Percentiles rank a stretch among this genome's conserved stretches.
phyloP scores from a whole-genome alignment of 2,797 vertebrate species.

The Sphaeramia orbicularis region DNA sequence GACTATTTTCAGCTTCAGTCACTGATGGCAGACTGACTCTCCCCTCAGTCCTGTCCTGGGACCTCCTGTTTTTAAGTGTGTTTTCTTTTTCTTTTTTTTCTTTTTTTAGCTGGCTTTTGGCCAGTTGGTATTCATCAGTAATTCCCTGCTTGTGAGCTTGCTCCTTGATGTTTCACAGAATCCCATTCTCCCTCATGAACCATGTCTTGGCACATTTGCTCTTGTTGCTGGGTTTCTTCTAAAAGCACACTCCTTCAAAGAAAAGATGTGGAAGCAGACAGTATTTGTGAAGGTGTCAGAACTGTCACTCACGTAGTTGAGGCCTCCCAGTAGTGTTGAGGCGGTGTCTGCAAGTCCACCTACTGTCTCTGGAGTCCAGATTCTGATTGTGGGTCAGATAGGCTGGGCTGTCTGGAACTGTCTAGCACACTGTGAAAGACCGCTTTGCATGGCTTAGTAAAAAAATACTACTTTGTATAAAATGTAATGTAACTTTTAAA shows the following conservation, averaged over 20 bases:
- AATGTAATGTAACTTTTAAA: no score
- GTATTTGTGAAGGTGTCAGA: constrained; percentile 55
- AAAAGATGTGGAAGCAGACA: constrained; percentile 36
- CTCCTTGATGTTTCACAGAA: constrained; percentile 56
- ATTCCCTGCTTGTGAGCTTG: constrained; percentile 43
- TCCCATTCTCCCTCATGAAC: constrained; percentile 36
- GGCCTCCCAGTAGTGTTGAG: constrained; percentile 29
- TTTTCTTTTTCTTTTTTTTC: no score
- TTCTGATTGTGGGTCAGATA: constrained; percentile 39
- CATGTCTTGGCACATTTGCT: constrained; percentile 35
- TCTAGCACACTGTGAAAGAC: constrained; percentile 42
- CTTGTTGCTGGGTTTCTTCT: constrained; percentile 33
- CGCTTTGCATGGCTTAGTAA: constrained; percentile 22
- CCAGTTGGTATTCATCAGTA: constrained; percentile 58
- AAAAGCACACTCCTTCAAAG: constrained; percentile 29
- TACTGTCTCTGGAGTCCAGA: constrained; percentile 37
- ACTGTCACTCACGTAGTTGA: constrained; percentile 53
- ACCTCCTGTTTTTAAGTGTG: constrained; percentile 43
- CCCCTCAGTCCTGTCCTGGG: constrained; percentile 42
- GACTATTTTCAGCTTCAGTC: constrained; percentile 59
- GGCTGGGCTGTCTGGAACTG: constrained; percentile 34
- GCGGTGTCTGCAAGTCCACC: constrained; percentile 34
- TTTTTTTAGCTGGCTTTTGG: constrained; percentile 55
- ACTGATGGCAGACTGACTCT: constrained; percentile 50
- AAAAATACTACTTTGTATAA: constrained; percentile 13